These are phyloP conservation scores for Cheirogaleus major DNA, from an alignment of 2,797 vertebrate species.

Conservation along the genomic window DNA sequence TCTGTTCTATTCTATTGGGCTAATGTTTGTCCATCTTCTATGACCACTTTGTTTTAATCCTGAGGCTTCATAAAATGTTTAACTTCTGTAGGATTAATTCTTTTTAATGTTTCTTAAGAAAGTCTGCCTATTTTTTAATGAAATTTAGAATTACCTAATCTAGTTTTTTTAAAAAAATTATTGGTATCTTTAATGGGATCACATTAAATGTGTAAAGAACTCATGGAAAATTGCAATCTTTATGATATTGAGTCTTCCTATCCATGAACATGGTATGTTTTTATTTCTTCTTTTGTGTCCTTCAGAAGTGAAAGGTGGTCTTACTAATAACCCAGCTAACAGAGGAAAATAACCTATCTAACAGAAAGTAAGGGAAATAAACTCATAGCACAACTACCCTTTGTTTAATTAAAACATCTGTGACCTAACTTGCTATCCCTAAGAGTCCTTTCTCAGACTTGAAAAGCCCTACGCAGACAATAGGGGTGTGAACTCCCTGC, in stretches of 20 bases:
- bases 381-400: too few species aligned
- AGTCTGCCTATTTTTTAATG: background rate
- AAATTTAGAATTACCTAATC: background rate
- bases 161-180: background rate
- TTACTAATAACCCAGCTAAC: too few species aligned
- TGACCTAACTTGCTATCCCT: too few species aligned
- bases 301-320: background rate
- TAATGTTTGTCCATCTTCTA: background rate
- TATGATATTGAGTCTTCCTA: background rate
- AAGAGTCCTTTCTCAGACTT: too few species aligned
- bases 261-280: background rate
- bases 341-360: too few species aligned
- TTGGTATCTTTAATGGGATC: background rate
- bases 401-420: too few species aligned
- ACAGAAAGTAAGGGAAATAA: too few species aligned
- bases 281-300: background rate
- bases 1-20: background rate
- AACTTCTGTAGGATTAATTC: background rate
- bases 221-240: background rate
- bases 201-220: background rate
- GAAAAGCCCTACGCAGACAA: too few species aligned
- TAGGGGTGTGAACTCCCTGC: too few species aligned
- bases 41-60: background rate
- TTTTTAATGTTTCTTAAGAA: background rate
- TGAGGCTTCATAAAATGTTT: background rate